These are phyloP conservation scores for Biston stratarius DNA, from an alignment of 2,888 invertebrate species.

Conservation along the genomic window DNA sequence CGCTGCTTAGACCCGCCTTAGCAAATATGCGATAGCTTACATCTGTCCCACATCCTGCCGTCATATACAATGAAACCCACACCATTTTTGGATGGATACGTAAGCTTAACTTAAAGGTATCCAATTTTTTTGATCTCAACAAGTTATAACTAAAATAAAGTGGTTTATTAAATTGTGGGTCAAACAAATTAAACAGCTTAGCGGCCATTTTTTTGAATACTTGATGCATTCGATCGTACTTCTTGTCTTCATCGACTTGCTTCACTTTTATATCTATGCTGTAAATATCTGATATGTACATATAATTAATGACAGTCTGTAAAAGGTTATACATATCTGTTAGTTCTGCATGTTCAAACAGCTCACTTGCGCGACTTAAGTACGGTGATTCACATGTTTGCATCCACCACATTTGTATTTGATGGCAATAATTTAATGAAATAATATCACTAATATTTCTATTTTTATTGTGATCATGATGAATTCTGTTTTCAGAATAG, in stretches of 20 bases:
- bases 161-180: background rate
- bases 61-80: background rate
- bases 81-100: background rate
- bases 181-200: background rate
- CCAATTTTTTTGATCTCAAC: background rate
- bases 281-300: slow-evolving; percentile 40
- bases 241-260: background rate
- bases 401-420: slow-evolving; percentile 63
- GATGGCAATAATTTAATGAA: slow-evolving; percentile 56
- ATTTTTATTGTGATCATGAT: slow-evolving; percentile 35
- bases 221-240: background rate
- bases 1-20: background rate
- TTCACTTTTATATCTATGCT: slow-evolving; percentile 1
- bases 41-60: background rate
- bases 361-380: slow-evolving; percentile 48
- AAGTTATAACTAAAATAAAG: background rate
- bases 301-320: slow-evolving; percentile 52
- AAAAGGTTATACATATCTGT: slow-evolving; percentile 55
- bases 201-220: background rate
- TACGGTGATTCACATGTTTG: slow-evolving; percentile 48
- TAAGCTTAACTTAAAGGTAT: background rate
- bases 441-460: slow-evolving; percentile 52
- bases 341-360: slow-evolving; percentile 54
- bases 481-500: background rate
- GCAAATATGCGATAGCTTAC: background rate